Conservation (phyloP, 1,140 invertebrate genomes). For the Odontomachus brunneus region DNA sequence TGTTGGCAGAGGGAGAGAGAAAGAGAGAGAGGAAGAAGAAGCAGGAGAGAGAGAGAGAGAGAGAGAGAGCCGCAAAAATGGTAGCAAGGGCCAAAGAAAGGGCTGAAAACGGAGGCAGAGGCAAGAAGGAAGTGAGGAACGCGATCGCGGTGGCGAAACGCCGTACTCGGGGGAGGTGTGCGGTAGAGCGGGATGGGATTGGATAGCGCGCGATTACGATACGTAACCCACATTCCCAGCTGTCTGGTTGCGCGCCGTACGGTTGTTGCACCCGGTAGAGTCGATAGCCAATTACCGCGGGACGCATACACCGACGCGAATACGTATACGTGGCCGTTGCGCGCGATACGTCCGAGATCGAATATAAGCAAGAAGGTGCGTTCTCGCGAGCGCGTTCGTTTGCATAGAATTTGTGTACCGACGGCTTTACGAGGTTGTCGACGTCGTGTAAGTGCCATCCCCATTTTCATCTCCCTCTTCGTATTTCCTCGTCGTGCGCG, state of each 20-base stretch:
- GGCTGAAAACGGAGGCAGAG: not conserved
- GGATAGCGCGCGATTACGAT: conserved; percentile 61
- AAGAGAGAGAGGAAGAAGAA: not conserved
- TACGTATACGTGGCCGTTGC: conserved; percentile 26
- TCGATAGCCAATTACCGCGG: conserved; percentile 73
- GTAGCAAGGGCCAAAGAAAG: not conserved
- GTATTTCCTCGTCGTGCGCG: conserved; percentile 41
- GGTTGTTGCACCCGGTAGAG: conserved; percentile 59
- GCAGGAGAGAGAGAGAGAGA: not conserved
- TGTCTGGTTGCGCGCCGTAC: conserved; percentile 52
- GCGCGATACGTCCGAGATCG: conserved; percentile 57
- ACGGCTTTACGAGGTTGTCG: conserved; percentile 63
- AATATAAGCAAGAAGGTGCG: conserved; percentile 59
- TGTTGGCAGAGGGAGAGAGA: not conserved
- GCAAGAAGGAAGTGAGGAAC: not conserved
- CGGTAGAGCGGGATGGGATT: conserved; percentile 38
- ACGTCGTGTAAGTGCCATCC: conserved; percentile 62
- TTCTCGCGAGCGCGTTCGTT: conserved; percentile 51
- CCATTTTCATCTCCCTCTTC: conserved; percentile 56
- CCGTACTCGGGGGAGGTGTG: conserved; percentile 26
- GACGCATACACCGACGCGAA: conserved; percentile 42
- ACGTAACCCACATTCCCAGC: conserved; percentile 56
- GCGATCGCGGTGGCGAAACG: conserved; percentile 25
- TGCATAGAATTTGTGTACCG: conserved; percentile 64
- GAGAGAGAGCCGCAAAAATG: not conserved